Evolutionary conservation across 2,888 invertebrate species (phyloP).

Genomic region (Apamea epomidion): DNA sequence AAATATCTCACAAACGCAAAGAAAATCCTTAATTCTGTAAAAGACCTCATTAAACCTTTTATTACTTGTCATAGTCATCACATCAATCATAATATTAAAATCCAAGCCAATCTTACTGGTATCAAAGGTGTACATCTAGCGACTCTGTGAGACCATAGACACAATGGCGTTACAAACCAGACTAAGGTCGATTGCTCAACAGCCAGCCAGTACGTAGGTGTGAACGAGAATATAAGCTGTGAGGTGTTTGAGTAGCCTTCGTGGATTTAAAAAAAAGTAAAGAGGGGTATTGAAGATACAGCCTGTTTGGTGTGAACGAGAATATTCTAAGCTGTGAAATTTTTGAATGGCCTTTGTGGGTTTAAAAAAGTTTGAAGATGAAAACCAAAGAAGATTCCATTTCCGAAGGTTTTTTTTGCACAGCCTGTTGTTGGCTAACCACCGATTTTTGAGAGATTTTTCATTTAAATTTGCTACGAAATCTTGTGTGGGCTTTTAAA

Average conservation of each 20-base stretch:
- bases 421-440: not conserved
- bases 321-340: not conserved
- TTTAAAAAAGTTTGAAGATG: not conserved
- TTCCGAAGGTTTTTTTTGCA: not conserved
- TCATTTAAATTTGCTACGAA: not conserved
- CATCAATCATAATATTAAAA: conserved; percentile 1
- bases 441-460: not conserved
- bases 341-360: too few relatives aligned
- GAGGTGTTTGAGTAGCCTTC: conserved; percentile 3
- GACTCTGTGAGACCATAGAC: conserved; percentile 64
- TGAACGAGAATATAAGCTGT: conserved; percentile 45
- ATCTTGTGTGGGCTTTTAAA: not conserved
- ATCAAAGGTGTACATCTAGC: conserved; percentile 55
- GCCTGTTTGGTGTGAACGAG: not conserved
- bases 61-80: conserved; percentile 1
- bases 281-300: not conserved
- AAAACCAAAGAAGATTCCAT: too few relatives aligned
- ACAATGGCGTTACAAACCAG: conserved; percentile 79
- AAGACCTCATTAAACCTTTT: not conserved
- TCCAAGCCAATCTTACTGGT: conserved; percentile 38
- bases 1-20: too few relatives aligned
- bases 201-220: conserved; percentile 64
- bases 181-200: conserved; percentile 83
- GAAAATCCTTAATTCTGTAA: not conserved
- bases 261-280: not conserved